Base-by-base conservation (phyloP, 2,888 invertebrate genomes). In the Elegia similella region DNA sequence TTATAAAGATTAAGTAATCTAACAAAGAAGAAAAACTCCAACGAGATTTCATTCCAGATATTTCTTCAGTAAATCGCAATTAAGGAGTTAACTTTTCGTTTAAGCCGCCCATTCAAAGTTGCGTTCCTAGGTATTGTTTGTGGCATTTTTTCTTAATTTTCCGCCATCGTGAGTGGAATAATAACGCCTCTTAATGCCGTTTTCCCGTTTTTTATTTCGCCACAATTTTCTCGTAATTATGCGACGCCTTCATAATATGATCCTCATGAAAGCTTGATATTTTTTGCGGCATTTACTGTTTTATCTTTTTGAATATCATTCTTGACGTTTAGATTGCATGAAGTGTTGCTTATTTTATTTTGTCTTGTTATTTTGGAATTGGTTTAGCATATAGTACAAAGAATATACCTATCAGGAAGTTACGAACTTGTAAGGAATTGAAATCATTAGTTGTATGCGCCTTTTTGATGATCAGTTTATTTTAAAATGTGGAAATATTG, bases 141-240 rank as follows among this genome's bases (percentile, higher is more conserved):
- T 62, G 65, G 71, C 75, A 70, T 80, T 81, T 78, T n/a, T 80
- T 81, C 80, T 84, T 85, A 86, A 88, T 88, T 87, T 86, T 85
- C 83, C 84, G 84, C 65, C 73, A 75, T 73, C 76, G 74, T 63
- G 76, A 65, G 71, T 73, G 80, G 81, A 84, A 84, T 82, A 80
- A 82, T 81, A 82, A 78, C 71, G 74, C 65, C 65, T 70, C 76
- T 80, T 82, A 82, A 83, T 80, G 76, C 78, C 72, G 70, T 73
- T 75, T 78, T 70, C 78, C 73, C 73, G 72, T 73, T 72, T 72
- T 82, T 83, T 78, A 79, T 79, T 82, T 76, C 67, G 66, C 67
- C 66, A 70, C 67, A 70, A 59, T 59, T 65, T 58, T 57, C 58
- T 47, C 55, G 59, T 50, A 32, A 48, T 56, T 56, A 56, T 48